Evolutionary conservation across 2,113 vertebrate genomes (phyloP).

Genomic region (Uria aalge): DNA sequence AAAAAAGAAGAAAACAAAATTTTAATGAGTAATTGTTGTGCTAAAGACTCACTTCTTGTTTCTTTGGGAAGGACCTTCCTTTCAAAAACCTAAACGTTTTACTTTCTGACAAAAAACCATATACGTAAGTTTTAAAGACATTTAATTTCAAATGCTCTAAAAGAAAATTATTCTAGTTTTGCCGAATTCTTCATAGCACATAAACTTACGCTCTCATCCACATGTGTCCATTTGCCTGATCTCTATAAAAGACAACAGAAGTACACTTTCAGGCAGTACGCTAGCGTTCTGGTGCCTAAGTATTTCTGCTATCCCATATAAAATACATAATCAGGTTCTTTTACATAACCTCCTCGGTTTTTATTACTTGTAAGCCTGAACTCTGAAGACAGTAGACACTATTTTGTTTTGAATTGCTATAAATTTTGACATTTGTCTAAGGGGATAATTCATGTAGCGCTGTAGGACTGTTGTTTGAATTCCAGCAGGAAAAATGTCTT

Average conservation of each 20-base stretch:
- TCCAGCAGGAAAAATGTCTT: slow-evolving; percentile 53
- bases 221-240: neutral
- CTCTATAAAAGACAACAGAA: neutral
- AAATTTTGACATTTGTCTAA: slow-evolving; percentile 43
- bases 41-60: neutral
- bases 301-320: neutral
- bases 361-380: neutral
- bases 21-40: neutral
- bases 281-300: neutral
- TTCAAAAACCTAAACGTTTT: neutral
- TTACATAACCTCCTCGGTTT: neutral
- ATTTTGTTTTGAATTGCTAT: slow-evolving; percentile 18
- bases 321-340: neutral
- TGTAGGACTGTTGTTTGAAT: slow-evolving; percentile 43
- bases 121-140: neutral
- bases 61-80: neutral
- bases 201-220: neutral
- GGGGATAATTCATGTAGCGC: neutral
- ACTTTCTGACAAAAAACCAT: neutral
- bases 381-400: neutral
- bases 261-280: neutral
- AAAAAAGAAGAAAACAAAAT: neutral
- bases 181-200: neutral
- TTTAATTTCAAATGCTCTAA: neutral
- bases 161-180: neutral